phyloP scores from a whole-genome alignment of 1,140 invertebrate species.

The Bombus turneri region DNA sequence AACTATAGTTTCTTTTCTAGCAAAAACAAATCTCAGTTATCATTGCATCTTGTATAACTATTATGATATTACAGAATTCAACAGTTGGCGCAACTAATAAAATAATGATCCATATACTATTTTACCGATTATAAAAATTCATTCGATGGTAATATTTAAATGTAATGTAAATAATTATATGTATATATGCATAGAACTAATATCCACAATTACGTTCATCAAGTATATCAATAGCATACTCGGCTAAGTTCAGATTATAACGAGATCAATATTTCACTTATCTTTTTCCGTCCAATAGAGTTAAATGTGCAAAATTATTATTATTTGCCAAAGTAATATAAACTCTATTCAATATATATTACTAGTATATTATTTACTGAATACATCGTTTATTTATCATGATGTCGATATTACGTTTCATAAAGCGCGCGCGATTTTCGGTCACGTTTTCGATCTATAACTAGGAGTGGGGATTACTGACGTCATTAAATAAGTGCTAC shows the following conservation, averaged over 20 bases:
- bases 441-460: slow-evolving; percentile 30
- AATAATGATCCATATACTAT: background rate
- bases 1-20: background rate
- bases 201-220: background rate
- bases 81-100: background rate
- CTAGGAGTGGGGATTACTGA: slow-evolving; percentile 40
- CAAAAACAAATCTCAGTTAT: background rate
- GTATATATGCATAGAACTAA: background rate
- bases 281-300: background rate
- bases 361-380: background rate
- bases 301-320: background rate
- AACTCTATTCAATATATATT: background rate
- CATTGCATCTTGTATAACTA: background rate
- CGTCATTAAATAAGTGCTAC: slow-evolving; percentile 60
- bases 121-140: background rate
- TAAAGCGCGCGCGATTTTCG: slow-evolving; percentile 11
- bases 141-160: background rate
- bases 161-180: background rate
- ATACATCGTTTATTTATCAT: background rate
- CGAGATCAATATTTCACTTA: background rate
- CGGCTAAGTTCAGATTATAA: slow-evolving; percentile 7
- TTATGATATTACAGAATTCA: background rate
- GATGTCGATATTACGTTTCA: background rate
- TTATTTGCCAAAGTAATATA: background rate
- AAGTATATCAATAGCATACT: background rate